phyloP scores from a whole-genome alignment of 2,113 vertebrate species.

The Cairina moschata region DNA sequence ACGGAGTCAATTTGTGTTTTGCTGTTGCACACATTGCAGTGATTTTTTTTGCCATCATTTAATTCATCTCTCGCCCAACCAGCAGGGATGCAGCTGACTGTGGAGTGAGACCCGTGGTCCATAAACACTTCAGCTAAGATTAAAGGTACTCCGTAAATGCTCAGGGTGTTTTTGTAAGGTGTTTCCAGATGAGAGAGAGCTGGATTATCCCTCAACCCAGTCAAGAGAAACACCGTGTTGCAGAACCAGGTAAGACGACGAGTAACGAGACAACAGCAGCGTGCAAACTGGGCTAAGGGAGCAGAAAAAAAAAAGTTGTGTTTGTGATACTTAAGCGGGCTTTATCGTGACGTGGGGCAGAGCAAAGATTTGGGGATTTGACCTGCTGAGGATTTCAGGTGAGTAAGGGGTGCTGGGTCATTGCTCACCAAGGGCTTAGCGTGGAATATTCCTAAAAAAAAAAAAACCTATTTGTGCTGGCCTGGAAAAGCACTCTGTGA shows the following conservation, averaged over 20 bases:
- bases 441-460: background rate
- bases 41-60: background rate
- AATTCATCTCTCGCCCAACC: background rate
- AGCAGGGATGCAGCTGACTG: background rate
- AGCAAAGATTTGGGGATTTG: background rate
- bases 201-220: background rate
- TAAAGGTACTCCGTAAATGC: background rate
- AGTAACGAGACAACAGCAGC: background rate
- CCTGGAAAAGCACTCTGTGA: background rate
- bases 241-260: background rate
- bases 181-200: slow-evolving; percentile 25
- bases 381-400: background rate
- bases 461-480: background rate
- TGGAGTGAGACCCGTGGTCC: background rate
- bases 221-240: background rate
- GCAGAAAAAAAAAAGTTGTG: background rate
- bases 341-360: accelerated
- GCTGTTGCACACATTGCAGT: background rate
- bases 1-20: slow-evolving; percentile 46
- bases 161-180: background rate
- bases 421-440: background rate
- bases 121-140: slow-evolving; percentile 35
- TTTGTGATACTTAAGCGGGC: background rate
- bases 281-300: background rate
- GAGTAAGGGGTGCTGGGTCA: background rate